Evolutionary conservation across 2,888 invertebrate species (phyloP), one percentile per base, ranked within the genome.

Genomic region (Chouioia cunea): DNA sequence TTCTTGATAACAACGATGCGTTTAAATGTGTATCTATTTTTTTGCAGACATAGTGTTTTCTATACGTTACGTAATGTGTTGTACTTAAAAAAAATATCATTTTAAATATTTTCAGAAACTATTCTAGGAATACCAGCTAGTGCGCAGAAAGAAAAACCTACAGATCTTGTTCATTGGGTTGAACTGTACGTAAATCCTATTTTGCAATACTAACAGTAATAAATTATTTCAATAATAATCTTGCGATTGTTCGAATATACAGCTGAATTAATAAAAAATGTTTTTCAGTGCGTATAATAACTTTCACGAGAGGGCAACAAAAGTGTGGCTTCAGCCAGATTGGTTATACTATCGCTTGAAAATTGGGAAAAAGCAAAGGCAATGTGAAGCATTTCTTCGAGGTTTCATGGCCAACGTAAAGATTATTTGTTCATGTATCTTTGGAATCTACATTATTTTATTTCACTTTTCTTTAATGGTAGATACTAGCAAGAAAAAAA

Each of bases 241-340:
- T n/a, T n/a, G n/a, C n/a, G n/a, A 36, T 36, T 36, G 36, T 36
- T n/a, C n/a, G 8, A 36, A 36, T 10, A 27, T 4, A 27, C 6
- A 36, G 6, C 6, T 36, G 10, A 36, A 6, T 36, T 36, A 36
- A 36, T 36, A 1, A 4, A 36, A 8, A 8, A 36, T n/a, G 36
- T 44, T 20, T 43, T 60, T 8, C 12, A 77, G 77, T 56, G 66
- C 76, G 12, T 76, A 77, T 66, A 64, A 73, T 56, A 52, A 75
- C 15, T 12, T 75, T 43, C 73, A 77, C 47, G 18, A 59, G n/a
- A 67, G 77, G 73, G 75, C 75, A 70, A 66, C 73, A 60, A 76
- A 77, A 57, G 56, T 73, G 0, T 77, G 77, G 77, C 71, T 77
- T 18, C 70, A 77, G 22, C 71, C 65, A 15, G 74, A 76, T 18